Evolutionary conservation across 64 coral and sea anemone genomes (phyloP).

Genomic region (Montipora foliosa): DNA sequence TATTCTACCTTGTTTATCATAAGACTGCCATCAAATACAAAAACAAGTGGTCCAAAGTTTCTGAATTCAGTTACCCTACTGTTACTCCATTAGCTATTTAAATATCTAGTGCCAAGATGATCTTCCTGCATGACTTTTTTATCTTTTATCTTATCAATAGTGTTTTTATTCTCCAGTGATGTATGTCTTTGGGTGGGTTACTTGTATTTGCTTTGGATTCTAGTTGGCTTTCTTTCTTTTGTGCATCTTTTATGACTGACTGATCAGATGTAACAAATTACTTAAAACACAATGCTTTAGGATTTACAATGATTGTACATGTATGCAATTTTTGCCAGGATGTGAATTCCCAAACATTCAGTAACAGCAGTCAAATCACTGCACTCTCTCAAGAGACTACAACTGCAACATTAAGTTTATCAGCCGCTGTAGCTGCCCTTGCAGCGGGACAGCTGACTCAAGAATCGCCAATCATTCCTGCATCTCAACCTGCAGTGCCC

Average conservation of each 20-base stretch:
- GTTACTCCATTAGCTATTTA: no score
- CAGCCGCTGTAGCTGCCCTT: constrained; percentile 47
- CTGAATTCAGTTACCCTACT: no score
- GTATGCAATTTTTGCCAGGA: not conserved
- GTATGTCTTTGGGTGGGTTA: no score
- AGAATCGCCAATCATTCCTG: constrained; percentile 59
- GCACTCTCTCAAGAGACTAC: constrained; percentile 38
- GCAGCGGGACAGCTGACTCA: constrained; percentile 47
- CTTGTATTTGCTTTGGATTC: no score
- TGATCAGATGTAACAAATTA: no score
- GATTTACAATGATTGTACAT: not conserved
- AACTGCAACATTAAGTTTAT: constrained; percentile 51
- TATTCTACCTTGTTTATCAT: no score
- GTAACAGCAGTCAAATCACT: constrained; percentile 5
- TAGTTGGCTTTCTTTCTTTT: no score
- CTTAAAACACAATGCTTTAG: no score
- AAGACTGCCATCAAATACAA: no score
- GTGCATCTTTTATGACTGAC: no score
- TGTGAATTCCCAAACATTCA: constrained; percentile 16
- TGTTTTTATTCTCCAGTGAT: no score
- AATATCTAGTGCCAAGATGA: no score
- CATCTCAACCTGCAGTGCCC: not conserved
- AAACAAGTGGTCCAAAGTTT: not conserved
- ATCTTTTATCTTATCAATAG: not conserved
- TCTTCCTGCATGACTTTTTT: not conserved